Conservation (phyloP, 2,888 invertebrate genomes). For the Sesamia inferens region DNA sequence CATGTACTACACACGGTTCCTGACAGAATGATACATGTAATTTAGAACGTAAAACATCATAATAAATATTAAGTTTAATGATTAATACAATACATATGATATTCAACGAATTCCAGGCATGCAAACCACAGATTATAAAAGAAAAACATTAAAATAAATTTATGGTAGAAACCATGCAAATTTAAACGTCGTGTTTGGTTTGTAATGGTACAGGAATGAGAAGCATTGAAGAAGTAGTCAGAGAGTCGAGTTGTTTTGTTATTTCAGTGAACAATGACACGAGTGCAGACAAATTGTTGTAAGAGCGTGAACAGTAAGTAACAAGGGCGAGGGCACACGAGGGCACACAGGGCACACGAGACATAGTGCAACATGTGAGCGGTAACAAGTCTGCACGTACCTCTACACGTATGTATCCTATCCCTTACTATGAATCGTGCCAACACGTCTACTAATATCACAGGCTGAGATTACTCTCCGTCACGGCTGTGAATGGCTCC, state of each 20-base stretch:
- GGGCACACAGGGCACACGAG: constrained; percentile 52
- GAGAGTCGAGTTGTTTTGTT: constrained; percentile 43
- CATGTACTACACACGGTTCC: constrained; percentile 13
- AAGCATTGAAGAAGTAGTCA: constrained; percentile 55
- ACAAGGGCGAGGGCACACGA: constrained; percentile 52
- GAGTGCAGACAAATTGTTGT: constrained; percentile 62
- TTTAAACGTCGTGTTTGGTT: constrained; percentile 32
- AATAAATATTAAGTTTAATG: constrained; percentile 29
- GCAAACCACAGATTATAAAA: constrained; percentile 52
- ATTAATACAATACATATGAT: constrained; percentile 30
- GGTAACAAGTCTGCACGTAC: constrained; percentile 70
- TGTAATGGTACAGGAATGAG: constrained; percentile 41
- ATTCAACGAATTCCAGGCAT: constrained; percentile 48
- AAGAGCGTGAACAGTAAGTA: constrained; percentile 60
- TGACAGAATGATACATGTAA: constrained; percentile 32
- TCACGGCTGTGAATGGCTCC: constrained; percentile 50
- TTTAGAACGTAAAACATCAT: constrained; percentile 32
- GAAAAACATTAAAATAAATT: constrained; percentile 29
- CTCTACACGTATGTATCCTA: constrained; percentile 61
- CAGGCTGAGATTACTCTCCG: constrained; percentile 43
- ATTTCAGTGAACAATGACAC: constrained; percentile 51
- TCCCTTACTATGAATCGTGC: constrained; percentile 29
- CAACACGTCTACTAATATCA: constrained; percentile 44
- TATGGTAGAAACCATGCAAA: constrained; percentile 47
- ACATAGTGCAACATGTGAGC: constrained; percentile 69